phyloP scores from a whole-genome alignment of 2,888 invertebrate genomes.

The Zygogramma bicolorata region DNA sequence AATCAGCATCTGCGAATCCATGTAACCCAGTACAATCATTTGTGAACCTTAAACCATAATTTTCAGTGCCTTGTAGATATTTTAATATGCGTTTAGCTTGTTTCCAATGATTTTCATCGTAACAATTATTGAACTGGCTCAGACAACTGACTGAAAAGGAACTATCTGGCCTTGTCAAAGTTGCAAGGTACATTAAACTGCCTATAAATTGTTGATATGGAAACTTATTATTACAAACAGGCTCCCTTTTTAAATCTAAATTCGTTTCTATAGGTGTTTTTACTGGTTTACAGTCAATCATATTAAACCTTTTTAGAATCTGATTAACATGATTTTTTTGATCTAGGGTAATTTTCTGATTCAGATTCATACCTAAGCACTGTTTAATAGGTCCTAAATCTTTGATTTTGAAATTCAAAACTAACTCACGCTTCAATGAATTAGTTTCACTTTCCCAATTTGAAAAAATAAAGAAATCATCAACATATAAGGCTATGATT shows the following conservation, averaged over 20 bases:
- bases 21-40: conserved; percentile 37
- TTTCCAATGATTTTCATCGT: conserved; percentile 32
- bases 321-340: conserved; percentile 9
- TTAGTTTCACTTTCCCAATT: conserved; percentile 16
- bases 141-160: conserved; percentile 30
- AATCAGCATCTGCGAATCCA: too few species aligned
- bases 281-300: conserved; percentile 26
- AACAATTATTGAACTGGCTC: conserved; percentile 38
- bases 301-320: conserved; percentile 6
- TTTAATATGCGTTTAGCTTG: too few species aligned
- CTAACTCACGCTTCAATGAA: conserved; percentile 12
- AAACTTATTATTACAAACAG: too few species aligned
- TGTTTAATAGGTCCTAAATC: conserved; percentile 10
- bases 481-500: conserved; percentile 20
- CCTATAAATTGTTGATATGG: too few species aligned
- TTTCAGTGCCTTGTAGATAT: conserved; percentile 37
- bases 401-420: background rate
- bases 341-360: conserved; percentile 6
- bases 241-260: background rate
- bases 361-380: conserved; percentile 13
- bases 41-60: conserved; percentile 37
- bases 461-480: conserved; percentile 24
- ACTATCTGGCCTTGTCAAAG: conserved; percentile 41
- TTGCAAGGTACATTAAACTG: conserved; percentile 25
- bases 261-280: conserved; percentile 36